Base-by-base conservation (phyloP, 1,140 invertebrate genomes). In the Mizuhopecten yessoensis region DNA sequence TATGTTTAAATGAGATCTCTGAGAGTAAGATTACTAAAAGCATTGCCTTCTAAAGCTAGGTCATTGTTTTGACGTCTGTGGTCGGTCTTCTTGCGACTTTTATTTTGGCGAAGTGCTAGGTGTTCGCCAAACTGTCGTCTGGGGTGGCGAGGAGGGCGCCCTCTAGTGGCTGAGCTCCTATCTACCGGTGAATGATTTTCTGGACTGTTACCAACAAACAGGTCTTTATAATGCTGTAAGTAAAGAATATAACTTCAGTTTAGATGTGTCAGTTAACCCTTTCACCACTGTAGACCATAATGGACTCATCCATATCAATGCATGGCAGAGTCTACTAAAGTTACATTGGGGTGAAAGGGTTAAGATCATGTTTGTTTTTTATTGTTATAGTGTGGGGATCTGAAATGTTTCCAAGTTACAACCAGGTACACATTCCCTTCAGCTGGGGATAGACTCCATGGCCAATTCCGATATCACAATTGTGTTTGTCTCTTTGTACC, bases 151-250 rank as follows among this genome's bases (percentile, higher is more conserved):
- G 90, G 92, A 75, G 90, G 91, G 88, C 90, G 34, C 23, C 90
- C 86, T 11, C 88, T 45, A 39, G 90, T 36, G 17, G 36, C 33
- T 20, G 45, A 88, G 10, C 90, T 90, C n/a, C 92, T 49, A 33
- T 92, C 88, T 39, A 90, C 89, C n/a, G 94, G 92, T 23, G 91
- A 92, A 15, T 94, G 89, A 23, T 89, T 57, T 29, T 89, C 87
- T 15, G 95, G 94, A 90, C 93, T 93, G 90, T 95, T 95, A 49
- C 95, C 95, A n/a, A 95, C 91, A 90, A 94, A 95, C 49, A 95
- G 89, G 89, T 94, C 94, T 90, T 93, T 89, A 29, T 94, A 93
- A 86, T 93, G 75, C 94, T 94, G 90, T 33, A 90, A 91, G 23
- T 88, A 49, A 17, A 90, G 86, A 10, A 86, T 45, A 13, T 13